A percentile compares a stretch with the other conserved stretches of the same genome.
phyloP scores from a whole-genome alignment of 2,113 vertebrate species.

The Hypanus sabinus region DNA sequence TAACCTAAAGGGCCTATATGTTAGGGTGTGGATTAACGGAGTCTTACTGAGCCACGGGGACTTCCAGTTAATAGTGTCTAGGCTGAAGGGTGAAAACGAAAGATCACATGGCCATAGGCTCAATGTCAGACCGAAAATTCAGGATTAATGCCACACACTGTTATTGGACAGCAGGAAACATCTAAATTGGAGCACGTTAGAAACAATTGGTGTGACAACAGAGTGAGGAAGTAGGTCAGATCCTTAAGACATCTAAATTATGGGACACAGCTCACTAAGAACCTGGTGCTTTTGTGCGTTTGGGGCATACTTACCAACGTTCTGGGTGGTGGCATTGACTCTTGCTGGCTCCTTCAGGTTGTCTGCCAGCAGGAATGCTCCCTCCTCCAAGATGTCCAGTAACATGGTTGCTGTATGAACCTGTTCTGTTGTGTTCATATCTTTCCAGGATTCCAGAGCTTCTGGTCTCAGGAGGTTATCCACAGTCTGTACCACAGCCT shows the following conservation, averaged over 20 bases:
- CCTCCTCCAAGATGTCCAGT: conserved; percentile 81
- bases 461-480: conserved; percentile 79
- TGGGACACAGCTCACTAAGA: not conserved
- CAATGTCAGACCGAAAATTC: not conserved
- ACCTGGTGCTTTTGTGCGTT: not conserved
- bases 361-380: conserved; percentile 83
- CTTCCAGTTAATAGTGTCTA: not conserved
- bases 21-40: too few relatives aligned
- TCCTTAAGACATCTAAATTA: not conserved
- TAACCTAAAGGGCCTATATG: too few relatives aligned
- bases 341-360: conserved; percentile 78
- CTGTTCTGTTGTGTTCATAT: conserved; percentile 85
- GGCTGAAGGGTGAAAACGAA: not conserved
- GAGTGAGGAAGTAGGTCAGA: not conserved
- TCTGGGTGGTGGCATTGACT: conserved; percentile 71
- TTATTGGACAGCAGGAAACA: not conserved
- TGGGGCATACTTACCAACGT: conserved; percentile 61
- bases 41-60: too few relatives aligned
- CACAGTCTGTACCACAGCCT: conserved; percentile 85
- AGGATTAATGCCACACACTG: not conserved
- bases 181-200: not conserved
- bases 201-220: not conserved
- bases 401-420: conserved; percentile 88
- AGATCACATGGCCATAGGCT: too few relatives aligned
- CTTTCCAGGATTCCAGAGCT: conserved; percentile 79